These are phyloP conservation scores for Cisticola juncidis DNA, from an alignment of 2,113 vertebrate species.

Conservation along the genomic window DNA sequence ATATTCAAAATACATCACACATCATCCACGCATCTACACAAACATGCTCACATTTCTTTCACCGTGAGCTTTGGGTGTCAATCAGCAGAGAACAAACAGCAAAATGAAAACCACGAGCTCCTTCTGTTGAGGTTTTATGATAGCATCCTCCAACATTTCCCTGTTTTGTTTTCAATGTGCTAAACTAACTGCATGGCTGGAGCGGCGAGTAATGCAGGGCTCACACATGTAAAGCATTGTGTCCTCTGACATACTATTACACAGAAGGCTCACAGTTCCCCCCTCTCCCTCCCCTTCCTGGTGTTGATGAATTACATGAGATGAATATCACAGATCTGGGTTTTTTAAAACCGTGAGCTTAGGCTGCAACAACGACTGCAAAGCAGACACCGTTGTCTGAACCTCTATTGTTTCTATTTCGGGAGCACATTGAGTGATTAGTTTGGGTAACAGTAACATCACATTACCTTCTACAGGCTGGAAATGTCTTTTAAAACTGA, in stretches of 20 bases:
- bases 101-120: constrained; percentile 66
- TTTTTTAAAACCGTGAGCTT: constrained; percentile 76
- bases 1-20: constrained; percentile 65
- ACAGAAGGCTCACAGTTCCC: constrained; percentile 60
- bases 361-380: constrained; percentile 71
- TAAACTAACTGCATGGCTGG: constrained; percentile 43
- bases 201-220: constrained; percentile 32
- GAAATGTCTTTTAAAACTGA: constrained; percentile 83
- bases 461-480: constrained; percentile 84
- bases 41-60: constrained; percentile 28
- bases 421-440: constrained; percentile 81
- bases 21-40: constrained; percentile 35
- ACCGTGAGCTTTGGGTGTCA: constrained; percentile 63
- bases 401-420: constrained; percentile 86
- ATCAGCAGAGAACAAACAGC: constrained; percentile 70
- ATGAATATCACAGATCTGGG: constrained; percentile 70
- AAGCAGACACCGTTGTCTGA: constrained; percentile 76
- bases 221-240: constrained; percentile 64
- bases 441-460: constrained; percentile 82
- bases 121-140: constrained; percentile 65
- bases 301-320: constrained; percentile 77
- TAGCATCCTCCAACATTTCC: constrained; percentile 45
- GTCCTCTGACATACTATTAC: constrained; percentile 71
- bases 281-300: constrained; percentile 60
- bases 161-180: constrained; percentile 60